These are phyloP conservation scores for Pangasianodon gigas DNA, from an alignment of 2,113 vertebrate genomes.

Conservation along the genomic window DNA sequence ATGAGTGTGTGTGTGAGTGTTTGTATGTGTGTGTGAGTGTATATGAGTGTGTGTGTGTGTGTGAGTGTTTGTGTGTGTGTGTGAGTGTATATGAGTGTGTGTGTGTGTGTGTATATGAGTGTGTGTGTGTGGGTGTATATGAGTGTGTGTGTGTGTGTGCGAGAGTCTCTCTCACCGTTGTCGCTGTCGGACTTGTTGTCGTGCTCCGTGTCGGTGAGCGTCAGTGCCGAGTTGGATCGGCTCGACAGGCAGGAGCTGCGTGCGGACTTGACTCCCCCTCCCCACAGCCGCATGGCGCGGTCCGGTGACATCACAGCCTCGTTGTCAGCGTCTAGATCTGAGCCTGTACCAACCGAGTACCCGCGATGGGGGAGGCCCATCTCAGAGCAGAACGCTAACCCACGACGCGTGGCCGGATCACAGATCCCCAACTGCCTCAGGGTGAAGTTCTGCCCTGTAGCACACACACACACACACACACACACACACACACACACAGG, in stretches of 20 bases:
- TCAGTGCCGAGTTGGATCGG: conserved; percentile 97
- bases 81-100: not conserved
- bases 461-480: conserved; percentile 37
- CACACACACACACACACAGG: conserved; percentile 23
- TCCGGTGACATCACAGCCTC: conserved; percentile 96
- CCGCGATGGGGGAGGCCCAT: conserved; percentile 95
- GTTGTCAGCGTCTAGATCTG: conserved; percentile 85
- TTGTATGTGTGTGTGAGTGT: conserved; percentile 15
- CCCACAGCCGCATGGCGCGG: conserved; percentile 93
- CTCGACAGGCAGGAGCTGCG: conserved; percentile 96
- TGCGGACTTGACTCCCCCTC: conserved; percentile 90
- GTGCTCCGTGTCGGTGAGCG: conserved; percentile 95
- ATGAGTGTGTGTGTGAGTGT: not conserved
- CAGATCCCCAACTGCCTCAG: conserved; percentile 97
- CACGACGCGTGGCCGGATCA: conserved; percentile 90
- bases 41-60: not conserved
- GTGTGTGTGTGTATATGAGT: conserved; percentile 5
- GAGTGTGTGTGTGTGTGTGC: conserved; percentile 9
- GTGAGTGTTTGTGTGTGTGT: not conserved
- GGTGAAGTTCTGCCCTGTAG: conserved; percentile 94
- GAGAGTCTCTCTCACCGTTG: conserved; percentile 79
- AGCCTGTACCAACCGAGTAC: conserved; percentile 89
- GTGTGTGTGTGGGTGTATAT: not conserved
- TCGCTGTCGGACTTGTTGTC: conserved; percentile 99
- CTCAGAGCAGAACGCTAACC: conserved; percentile 93